Evolutionary conservation across 2,888 invertebrate genomes (phyloP).

Genomic region (Oscheius onirici): DNA sequence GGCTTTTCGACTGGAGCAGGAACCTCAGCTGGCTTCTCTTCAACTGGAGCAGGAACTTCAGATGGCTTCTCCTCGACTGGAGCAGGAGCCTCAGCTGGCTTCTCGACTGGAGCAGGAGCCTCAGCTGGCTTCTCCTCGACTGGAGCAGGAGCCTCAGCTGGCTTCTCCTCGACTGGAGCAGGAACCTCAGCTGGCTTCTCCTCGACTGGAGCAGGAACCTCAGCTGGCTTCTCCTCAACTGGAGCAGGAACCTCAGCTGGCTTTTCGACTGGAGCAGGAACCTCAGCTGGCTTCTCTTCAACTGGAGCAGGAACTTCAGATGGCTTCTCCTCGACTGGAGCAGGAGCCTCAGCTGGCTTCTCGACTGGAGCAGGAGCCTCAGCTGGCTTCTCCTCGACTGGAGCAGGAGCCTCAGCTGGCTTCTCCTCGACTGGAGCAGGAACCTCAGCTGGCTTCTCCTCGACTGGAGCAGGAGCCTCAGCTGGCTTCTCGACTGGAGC

Average conservation of each 20-base stretch:
- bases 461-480: background rate
- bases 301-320: background rate
- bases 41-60: background rate
- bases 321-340: background rate
- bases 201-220: background rate
- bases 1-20: background rate
- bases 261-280: background rate
- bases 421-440: background rate
- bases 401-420: background rate
- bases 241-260: background rate
- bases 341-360: background rate
- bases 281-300: background rate
- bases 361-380: background rate
- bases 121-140: background rate
- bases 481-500: background rate
- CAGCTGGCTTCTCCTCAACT: background rate
- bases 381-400: background rate
- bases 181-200: background rate
- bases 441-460: background rate
- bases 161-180: background rate
- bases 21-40: background rate
- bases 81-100: background rate
- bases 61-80: background rate
- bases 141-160: background rate
- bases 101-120: background rate